A percentile compares a stretch with the other conserved stretches of the same genome.
Evolutionary conservation across 2,113 vertebrate species (phyloP).

Genomic region (Phaethon lepturus): DNA sequence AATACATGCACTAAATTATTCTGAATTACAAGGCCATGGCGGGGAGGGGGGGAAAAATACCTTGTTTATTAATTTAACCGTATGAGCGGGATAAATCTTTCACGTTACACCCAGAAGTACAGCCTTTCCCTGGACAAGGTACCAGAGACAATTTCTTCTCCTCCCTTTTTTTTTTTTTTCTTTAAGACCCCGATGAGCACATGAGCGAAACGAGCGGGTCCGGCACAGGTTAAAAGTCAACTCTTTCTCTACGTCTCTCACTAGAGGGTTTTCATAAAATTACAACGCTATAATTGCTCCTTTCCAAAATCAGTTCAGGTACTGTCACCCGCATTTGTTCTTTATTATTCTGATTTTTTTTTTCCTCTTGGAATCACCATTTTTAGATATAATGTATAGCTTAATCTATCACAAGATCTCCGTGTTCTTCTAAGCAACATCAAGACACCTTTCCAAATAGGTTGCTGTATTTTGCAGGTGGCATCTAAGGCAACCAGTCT

Average conservation of each 20-base stretch:
- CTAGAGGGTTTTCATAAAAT: not conserved
- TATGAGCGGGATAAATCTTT: not conserved
- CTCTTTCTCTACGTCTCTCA: not conserved
- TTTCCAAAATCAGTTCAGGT: not conserved
- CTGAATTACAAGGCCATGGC: not conserved
- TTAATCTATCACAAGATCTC: not conserved
- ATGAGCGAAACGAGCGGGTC: not conserved
- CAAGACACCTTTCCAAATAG: not conserved
- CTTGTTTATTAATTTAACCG: constrained; percentile 4
- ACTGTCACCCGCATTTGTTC: not conserved
- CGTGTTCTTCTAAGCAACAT: not conserved
- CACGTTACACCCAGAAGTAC: not conserved
- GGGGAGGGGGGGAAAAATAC: not conserved
- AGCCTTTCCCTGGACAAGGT: not conserved
- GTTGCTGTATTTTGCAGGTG: not conserved
- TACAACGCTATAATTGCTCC: not conserved
- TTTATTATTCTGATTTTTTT: not conserved
- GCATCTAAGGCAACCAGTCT: not conserved
- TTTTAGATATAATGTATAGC: not conserved
- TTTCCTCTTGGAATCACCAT: not conserved
- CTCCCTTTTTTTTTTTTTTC: not conserved
- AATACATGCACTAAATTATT: not conserved
- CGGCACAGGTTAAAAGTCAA: not conserved
- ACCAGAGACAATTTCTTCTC: not conserved
- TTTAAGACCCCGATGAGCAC: not conserved